Percentiles rank a stretch among this genome's conserved stretches.
Evolutionary conservation across 1,140 invertebrate species (phyloP).

Genomic region (Ostrea edulis): DNA sequence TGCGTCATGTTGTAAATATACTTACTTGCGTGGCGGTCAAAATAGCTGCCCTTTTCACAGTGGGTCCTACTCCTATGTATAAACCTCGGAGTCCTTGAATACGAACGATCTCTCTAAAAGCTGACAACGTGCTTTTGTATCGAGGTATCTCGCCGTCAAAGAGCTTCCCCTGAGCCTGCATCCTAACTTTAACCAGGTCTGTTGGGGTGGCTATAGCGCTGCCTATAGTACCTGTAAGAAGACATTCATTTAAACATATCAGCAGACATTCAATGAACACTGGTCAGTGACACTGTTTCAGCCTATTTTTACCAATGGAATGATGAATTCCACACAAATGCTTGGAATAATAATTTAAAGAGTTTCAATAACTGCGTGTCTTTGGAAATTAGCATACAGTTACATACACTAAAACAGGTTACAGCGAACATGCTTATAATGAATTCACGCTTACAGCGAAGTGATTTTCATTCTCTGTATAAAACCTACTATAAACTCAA

Average conservation of each 20-base stretch:
- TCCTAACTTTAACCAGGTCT: constrained; percentile 70
- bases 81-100: constrained; percentile 62
- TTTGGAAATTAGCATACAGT: no score
- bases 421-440: no score
- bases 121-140: constrained; percentile 61
- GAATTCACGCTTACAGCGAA: no score
- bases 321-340: no score
- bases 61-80: constrained; percentile 68
- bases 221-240: constrained; percentile 65
- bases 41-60: constrained; percentile 65
- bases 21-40: constrained; percentile 20
- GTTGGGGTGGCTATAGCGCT: constrained; percentile 71
- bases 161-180: constrained; percentile 65
- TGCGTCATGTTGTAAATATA: neutral
- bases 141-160: constrained; percentile 46
- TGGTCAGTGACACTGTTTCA: no score
- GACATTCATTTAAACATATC: neutral
- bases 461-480: no score
- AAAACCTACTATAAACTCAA: no score
- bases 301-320: no score
- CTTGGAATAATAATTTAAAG: no score
- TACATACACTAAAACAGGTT: no score
- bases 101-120: constrained; percentile 64
- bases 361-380: no score
- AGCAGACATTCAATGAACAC: no score